A percentile compares a stretch with the other conserved stretches of the same genome.
Evolutionary conservation across 64 coral and sea anemone species (phyloP).

Genomic region (Porites lutea): DNA sequence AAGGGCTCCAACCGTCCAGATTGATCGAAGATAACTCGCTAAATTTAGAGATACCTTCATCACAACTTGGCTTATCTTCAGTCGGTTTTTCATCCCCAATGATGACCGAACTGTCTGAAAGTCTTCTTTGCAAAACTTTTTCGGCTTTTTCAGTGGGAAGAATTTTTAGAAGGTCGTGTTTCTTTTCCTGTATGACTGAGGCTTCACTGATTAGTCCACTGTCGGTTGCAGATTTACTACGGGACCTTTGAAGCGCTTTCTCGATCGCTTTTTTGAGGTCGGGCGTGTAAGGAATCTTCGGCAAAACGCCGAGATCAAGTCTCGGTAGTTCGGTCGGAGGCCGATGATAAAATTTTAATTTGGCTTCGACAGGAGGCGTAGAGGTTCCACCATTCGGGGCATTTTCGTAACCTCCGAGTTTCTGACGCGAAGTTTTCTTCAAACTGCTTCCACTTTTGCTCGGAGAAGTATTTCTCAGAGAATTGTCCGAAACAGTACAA

Average conservation of each 20-base stretch:
- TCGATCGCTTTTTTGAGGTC: constrained; percentile 82
- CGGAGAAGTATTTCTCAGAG: not conserved
- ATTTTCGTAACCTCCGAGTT: constrained; percentile 27
- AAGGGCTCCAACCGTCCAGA: constrained; percentile 50
- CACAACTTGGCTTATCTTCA: not conserved
- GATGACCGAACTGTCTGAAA: constrained; percentile 21
- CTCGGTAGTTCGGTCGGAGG: constrained; percentile 22
- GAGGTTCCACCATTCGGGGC: not conserved
- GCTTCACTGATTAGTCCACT: not conserved
- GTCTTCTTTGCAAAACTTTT: constrained; percentile 13
- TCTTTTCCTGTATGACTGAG: not conserved
- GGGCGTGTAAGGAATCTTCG: constrained; percentile 79
- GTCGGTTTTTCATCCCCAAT: not conserved
- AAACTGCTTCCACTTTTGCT: not conserved
- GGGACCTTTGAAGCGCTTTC: constrained; percentile 64
- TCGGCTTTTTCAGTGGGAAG: not conserved
- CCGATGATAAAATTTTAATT: constrained; percentile 75
- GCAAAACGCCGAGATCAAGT: constrained; percentile 63
- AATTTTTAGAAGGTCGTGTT: not conserved
- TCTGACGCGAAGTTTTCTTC: not conserved
- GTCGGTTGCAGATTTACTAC: not conserved
- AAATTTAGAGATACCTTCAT: constrained; percentile 12
- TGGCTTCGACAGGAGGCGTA: not conserved
- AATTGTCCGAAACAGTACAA: not conserved
- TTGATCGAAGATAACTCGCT: constrained; percentile 47